phyloP scores from a whole-genome alignment of 1,140 invertebrate species.

The Neodiprion fabricii region DNA sequence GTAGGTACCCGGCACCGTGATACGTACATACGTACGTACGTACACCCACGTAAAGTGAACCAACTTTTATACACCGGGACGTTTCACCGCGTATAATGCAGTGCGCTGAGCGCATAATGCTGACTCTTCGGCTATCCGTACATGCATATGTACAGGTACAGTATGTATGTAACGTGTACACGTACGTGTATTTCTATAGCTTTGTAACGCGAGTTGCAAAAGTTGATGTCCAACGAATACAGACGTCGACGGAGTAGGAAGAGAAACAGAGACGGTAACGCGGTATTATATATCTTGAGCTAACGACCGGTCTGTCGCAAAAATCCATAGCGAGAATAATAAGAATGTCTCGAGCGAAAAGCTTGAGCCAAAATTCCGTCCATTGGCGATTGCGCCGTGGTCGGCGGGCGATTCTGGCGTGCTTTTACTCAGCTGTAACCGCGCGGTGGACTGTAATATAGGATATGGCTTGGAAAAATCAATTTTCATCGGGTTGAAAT shows the following conservation, averaged over 20 bases:
- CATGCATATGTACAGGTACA: background rate
- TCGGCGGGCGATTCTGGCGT: too few relatives aligned
- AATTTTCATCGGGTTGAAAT: background rate
- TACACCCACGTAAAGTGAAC: slow-evolving; percentile 39
- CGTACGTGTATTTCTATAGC: slow-evolving; percentile 31
- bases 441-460: too few relatives aligned
- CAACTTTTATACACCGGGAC: slow-evolving; percentile 42
- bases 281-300: background rate
- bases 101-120: slow-evolving; percentile 26
- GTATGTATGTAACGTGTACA: slow-evolving; percentile 20
- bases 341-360: background rate
- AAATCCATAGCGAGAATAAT: slow-evolving; percentile 1
- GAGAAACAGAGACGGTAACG: background rate
- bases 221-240: too few relatives aligned
- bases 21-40: slow-evolving; percentile 10
- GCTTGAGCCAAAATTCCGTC: background rate
- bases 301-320: slow-evolving; percentile 6
- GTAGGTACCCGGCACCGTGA: too few relatives aligned
- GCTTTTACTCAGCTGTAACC: too few relatives aligned
- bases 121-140: slow-evolving; percentile 30
- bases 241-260: background rate
- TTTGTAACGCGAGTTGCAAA: too few relatives aligned
- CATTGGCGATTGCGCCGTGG: background rate
- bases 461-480: background rate
- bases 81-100: slow-evolving; percentile 35